Conservation (phyloP, 2,113 vertebrate species). For the Tragelaphus scriptus region DNA sequence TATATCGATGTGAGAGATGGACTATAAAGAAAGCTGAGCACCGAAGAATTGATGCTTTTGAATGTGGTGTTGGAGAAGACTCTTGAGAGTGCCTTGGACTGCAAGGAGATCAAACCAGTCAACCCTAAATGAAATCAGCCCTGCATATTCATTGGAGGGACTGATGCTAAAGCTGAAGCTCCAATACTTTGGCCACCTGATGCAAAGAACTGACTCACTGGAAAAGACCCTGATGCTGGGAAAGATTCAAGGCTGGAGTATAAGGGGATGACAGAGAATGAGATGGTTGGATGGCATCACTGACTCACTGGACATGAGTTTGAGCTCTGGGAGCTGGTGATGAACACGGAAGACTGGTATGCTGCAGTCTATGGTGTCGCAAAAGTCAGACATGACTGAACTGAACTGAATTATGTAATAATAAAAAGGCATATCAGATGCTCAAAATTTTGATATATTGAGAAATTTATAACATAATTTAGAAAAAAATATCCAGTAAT, state of each 20-base stretch:
- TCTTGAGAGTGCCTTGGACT: not conserved
- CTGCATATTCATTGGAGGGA: not conserved
- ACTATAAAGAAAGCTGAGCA: not conserved
- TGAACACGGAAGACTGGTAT: not conserved
- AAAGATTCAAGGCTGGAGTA: not conserved
- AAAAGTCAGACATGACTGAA: not conserved
- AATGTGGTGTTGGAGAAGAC: not conserved
- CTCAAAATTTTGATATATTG: not conserved
- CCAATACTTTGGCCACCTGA: not conserved
- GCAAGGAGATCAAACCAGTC: not conserved
- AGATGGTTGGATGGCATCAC: not conserved
- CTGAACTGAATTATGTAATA: not conserved
- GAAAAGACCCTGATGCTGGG: not conserved
- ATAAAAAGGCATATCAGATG: not conserved
- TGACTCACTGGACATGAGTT: rapidly evolving
- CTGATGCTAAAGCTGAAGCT: not conserved
- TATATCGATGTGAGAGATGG: not conserved
- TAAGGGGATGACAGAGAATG: not conserved
- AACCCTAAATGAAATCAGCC: not conserved
- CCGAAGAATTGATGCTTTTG: not conserved
- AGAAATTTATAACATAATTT: not conserved
- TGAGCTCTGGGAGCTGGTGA: not conserved
- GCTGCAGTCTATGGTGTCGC: not conserved
- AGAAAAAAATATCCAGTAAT: not conserved
- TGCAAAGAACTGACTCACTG: not conserved